Evolutionary conservation across 30 jellyfish, hydroid and myxozoan species (phyloP).

Genomic region (Aurelia sp.): DNA sequence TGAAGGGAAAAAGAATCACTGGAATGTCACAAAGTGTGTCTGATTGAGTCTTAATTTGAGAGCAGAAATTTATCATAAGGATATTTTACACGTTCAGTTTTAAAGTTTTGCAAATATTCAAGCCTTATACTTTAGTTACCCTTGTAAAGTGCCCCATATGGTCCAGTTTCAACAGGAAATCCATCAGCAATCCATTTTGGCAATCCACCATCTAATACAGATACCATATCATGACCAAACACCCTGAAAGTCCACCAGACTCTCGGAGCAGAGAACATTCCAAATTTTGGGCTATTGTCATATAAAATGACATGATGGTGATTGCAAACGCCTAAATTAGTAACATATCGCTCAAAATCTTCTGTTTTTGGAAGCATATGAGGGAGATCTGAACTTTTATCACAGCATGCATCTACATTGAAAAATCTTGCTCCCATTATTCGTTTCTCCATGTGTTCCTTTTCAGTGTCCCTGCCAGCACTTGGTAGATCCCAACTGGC

Average conservation of each 20-base stretch:
- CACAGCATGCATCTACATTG: slow-evolving; percentile 81
- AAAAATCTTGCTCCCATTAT: slow-evolving; percentile 73
- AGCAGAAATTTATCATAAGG: not conserved
- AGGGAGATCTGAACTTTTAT: slow-evolving; percentile 58
- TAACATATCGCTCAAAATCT: slow-evolving; percentile 61
- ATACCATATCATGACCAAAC: slow-evolving; percentile 84
- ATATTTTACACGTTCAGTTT: too few relatives aligned
- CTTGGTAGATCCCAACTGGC: slow-evolving; percentile 87
- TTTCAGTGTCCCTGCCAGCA: slow-evolving; percentile 46
- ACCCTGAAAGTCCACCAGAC: slow-evolving; percentile 92
- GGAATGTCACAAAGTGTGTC: not conserved
- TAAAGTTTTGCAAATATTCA: too few relatives aligned
- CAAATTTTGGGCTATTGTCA: slow-evolving; percentile 73
- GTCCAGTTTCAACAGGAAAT: slow-evolving; percentile 47
- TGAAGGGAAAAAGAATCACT: not conserved
- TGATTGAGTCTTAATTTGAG: not conserved
- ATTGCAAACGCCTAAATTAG: slow-evolving; percentile 58
- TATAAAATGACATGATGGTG: slow-evolving; percentile 80
- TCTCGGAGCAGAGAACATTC: slow-evolving; percentile 87
- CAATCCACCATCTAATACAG: slow-evolving; percentile 92
- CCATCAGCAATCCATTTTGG: slow-evolving; percentile 81
- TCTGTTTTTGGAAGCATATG: slow-evolving; percentile 82
- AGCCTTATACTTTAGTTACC: too few relatives aligned
- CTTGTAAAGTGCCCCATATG: slow-evolving; percentile 8
- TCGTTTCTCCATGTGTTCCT: slow-evolving; percentile 66